phyloP scores from a whole-genome alignment of 2,888 invertebrate genomes.

The Mongoloraphidia duomilia region DNA sequence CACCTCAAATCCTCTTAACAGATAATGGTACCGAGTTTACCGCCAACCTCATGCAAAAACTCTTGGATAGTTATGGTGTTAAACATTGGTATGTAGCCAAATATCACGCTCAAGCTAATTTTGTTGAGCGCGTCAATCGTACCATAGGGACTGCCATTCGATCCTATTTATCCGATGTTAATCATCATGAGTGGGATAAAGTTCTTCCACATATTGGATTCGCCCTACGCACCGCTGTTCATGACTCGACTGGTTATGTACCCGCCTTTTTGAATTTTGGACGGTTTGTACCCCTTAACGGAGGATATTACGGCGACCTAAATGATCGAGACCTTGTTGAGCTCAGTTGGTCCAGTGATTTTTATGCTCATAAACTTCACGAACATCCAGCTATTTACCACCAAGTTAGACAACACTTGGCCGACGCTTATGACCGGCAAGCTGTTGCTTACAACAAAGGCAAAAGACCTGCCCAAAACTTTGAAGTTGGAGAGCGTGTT shows the following conservation, averaged over 20 bases:
- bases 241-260: constrained; percentile 12
- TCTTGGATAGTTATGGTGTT: constrained; percentile 11
- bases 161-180: constrained; percentile 12
- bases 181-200: constrained; percentile 16
- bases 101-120: constrained; percentile 21
- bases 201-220: constrained; percentile 14
- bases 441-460: no score
- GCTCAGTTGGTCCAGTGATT: no score
- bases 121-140: constrained; percentile 20
- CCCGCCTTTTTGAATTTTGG: constrained; percentile 13
- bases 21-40: constrained; percentile 16
- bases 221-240: no score
- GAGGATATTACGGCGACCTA: no score
- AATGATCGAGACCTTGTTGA: no score
- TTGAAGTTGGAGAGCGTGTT: no score
- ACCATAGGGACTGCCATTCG: constrained; percentile 18
- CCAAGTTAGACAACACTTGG: no score
- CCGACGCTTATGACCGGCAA: no score
- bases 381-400: no score
- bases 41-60: constrained; percentile 8
- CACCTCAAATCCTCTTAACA: constrained; percentile 12
- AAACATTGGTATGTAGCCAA: no score
- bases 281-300: constrained; percentile 9
- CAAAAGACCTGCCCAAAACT: no score
- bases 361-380: no score